Base-by-base conservation (phyloP, 2,888 invertebrate genomes). In the Andrena haemorrhoa region DNA sequence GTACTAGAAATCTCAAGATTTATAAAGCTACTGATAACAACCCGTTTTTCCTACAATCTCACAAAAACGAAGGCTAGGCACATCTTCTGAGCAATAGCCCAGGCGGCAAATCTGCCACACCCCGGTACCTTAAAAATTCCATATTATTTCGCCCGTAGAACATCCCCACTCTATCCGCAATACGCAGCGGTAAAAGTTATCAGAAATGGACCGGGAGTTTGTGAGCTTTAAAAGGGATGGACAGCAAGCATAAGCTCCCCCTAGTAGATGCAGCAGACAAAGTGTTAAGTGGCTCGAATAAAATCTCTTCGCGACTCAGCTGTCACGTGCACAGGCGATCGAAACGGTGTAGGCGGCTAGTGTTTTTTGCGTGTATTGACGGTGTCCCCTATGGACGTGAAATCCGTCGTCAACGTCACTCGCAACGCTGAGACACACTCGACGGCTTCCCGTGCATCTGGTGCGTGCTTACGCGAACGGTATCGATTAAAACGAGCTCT, bases 401-500 rank as follows among this genome's bases (percentile, higher is more conserved):
- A 29, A 69, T 61, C 51, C 61, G 2, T 20, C 65, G 66, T 66
- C 60, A 53, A 58, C 71, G 71, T 75, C 70, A 60, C 23, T 60
- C 20, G 74, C 79, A 69, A 64, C 51, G 26, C 16, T 26, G 33
- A 58, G 31, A 65, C n/a, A 23, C 65, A 65, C 73, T 73, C 72
- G 41, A 69, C 69, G 26, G 10, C 41, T 31, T 49, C 56, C 61
- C 61, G 53, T 68, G 66, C 51, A 53, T 12, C 33, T 51, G 29
- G 29, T 56, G 66, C 66, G 41, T 74, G 58, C 63, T 65, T 65
- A 41, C 47, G 64, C 70, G 79, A 79, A 26, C 69, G 33, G 65
- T 75, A 82, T 82, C 82, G 75, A 79, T 82, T 68, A 75, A 41
- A 68, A 68, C 49, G 26, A 23, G 56, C 56, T 8, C 75, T 69